phyloP scores from a whole-genome alignment of 1,140 invertebrate genomes.

The Ceratosolen solmsi region DNA sequence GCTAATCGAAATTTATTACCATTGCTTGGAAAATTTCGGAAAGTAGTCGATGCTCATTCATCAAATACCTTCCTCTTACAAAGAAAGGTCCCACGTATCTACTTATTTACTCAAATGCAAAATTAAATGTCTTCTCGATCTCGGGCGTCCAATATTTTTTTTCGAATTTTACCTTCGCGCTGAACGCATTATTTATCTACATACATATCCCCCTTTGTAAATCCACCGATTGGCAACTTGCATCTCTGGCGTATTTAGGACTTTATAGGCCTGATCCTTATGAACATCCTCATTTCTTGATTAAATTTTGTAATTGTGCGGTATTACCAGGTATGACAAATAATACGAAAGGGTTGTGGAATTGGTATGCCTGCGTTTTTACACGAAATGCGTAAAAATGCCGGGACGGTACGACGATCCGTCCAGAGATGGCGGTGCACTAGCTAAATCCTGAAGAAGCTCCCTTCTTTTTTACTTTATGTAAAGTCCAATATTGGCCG shows the following conservation, averaged over 20 bases:
- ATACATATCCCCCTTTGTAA: too few relatives aligned
- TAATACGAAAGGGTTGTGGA: background rate
- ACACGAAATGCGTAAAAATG: constrained; percentile 65
- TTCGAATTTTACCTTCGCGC: too few relatives aligned
- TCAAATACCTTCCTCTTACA: constrained; percentile 43
- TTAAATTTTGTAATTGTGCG: too few relatives aligned
- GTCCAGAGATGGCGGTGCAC: constrained; percentile 69
- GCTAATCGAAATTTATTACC: constrained; percentile 52
- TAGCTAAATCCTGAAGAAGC: constrained; percentile 52
- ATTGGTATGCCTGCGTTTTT: constrained; percentile 63
- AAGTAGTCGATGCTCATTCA: constrained; percentile 47
- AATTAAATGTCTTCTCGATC: background rate
- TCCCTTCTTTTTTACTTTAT: background rate
- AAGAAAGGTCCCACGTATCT: constrained; percentile 24
- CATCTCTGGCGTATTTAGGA: too few relatives aligned
- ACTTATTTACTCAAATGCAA: too few relatives aligned
- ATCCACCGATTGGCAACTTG: too few relatives aligned
- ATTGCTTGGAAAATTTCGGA: constrained; percentile 50
- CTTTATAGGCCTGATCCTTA: too few relatives aligned
- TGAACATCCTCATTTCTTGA: too few relatives aligned
- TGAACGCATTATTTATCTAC: too few relatives aligned
- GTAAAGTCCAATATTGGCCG: background rate
- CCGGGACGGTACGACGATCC: constrained; percentile 59
- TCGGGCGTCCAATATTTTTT: background rate
- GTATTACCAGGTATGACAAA: too few relatives aligned